Evolutionary conservation across 2,797 vertebrate species (phyloP).

Genomic region (Oryzias sinensis): DNA sequence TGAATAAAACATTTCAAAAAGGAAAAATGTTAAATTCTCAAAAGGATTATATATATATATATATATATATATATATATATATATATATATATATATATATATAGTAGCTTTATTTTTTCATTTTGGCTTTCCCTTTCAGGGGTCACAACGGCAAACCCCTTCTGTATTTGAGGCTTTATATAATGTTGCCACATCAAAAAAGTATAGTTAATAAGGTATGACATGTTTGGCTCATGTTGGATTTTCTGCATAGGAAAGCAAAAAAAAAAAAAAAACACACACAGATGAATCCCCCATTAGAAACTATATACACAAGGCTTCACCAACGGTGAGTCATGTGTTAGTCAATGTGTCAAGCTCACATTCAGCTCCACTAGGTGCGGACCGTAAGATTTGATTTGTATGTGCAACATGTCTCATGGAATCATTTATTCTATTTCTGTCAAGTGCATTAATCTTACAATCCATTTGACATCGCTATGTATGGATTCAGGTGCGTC

Average conservation of each 20-base stretch:
- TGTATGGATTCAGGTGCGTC: constrained; percentile 29
- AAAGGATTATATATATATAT: too few relatives aligned
- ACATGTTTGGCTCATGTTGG: not conserved
- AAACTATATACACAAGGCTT: constrained; percentile 30
- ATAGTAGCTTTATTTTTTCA: too few relatives aligned
- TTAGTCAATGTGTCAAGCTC: constrained; percentile 41
- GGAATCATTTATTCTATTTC: constrained; percentile 13
- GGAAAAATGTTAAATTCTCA: too few relatives aligned
- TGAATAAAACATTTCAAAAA: too few relatives aligned
- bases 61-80: too few relatives aligned
- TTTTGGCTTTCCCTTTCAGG: too few relatives aligned
- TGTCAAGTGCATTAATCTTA: constrained; percentile 14
- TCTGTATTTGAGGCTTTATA: too few relatives aligned
- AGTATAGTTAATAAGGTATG: constrained; percentile 22
- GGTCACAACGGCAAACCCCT: too few relatives aligned
- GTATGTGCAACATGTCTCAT: not conserved
- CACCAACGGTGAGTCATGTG: constrained; percentile 55
- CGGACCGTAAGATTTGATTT: constrained; percentile 13
- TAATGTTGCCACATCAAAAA: constrained; percentile 13
- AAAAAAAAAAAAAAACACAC: constrained; percentile 53
- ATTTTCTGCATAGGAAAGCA: constrained; percentile 28
- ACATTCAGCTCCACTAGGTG: constrained; percentile 10
- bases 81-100: too few relatives aligned
- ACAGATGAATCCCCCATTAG: constrained; percentile 48
- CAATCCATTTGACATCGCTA: constrained; percentile 28